These are phyloP conservation scores for Hylaea fasciaria DNA, from an alignment of 2,888 invertebrate species.

Conservation along the genomic window DNA sequence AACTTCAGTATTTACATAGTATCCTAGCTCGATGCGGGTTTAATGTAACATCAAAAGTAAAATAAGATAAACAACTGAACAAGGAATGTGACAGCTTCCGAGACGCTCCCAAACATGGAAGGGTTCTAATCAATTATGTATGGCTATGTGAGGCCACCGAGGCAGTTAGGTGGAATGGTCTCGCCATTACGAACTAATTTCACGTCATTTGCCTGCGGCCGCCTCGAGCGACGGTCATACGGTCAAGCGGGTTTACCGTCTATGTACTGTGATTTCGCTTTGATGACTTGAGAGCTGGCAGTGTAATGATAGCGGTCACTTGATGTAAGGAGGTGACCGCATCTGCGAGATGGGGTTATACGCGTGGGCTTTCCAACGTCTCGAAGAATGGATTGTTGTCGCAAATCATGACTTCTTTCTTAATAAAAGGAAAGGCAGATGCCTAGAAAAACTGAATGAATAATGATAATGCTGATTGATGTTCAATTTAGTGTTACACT, in stretches of 20 bases:
- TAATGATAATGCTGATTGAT: too few relatives aligned
- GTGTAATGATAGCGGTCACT: conserved; percentile 24
- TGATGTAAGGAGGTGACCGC: conserved; percentile 13
- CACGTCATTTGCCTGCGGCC: conserved; percentile 83
- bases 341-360: background rate
- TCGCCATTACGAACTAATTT: conserved; percentile 83
- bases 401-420: too few relatives aligned
- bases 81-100: conserved; percentile 24
- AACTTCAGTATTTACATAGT: too few relatives aligned
- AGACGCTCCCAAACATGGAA: conserved; percentile 49
- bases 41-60: background rate
- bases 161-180: conserved; percentile 81
- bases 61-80: conserved; percentile 10
- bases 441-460: too few relatives aligned
- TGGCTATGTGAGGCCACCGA: conserved; percentile 74
- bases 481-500: too few relatives aligned
- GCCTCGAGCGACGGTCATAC: conserved; percentile 70
- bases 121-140: conserved; percentile 78
- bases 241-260: conserved; percentile 37
- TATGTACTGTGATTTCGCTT: conserved; percentile 35
- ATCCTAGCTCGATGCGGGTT: too few relatives aligned
- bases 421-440: too few relatives aligned
- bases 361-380: background rate
- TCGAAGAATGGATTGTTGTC: too few relatives aligned
- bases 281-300: conserved; percentile 36